phyloP scores from a whole-genome alignment of 2,113 vertebrate species.

The Spea multiplicata region DNA sequence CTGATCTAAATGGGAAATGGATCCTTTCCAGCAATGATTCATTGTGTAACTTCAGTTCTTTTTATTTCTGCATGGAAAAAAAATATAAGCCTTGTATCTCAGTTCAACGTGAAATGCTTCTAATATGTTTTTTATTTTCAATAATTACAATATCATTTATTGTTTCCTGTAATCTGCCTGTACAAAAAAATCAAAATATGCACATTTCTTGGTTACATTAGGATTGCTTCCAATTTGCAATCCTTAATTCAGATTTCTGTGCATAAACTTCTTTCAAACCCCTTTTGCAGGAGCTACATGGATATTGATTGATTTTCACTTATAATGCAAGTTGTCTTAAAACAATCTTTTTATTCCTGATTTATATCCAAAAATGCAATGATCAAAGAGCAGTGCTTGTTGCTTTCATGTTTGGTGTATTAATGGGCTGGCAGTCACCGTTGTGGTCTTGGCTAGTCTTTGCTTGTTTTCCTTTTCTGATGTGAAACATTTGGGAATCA shows the following conservation, averaged over 20 bases:
- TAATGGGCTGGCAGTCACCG: conserved; percentile 79
- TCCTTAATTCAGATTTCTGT: conserved; percentile 74
- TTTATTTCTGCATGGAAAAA: conserved; percentile 18
- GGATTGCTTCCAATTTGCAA: conserved; percentile 72
- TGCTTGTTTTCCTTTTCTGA: conserved; percentile 79
- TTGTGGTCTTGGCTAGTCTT: conserved; percentile 77
- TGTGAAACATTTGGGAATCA: conserved; percentile 83
- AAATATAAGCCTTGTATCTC: not conserved
- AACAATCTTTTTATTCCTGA: conserved; percentile 69
- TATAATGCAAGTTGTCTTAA: conserved; percentile 81
- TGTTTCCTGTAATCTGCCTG: conserved; percentile 68
- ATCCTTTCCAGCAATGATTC: conserved; percentile 15
- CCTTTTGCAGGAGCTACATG: conserved; percentile 68
- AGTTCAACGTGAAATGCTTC: conserved; percentile 45
- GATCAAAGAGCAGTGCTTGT: conserved; percentile 81
- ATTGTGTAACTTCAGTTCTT: not conserved
- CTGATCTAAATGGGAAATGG: not conserved
- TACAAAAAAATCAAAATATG: conserved; percentile 59
- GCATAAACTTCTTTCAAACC: conserved; percentile 75
- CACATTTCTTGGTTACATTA: conserved; percentile 65
- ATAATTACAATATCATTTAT: conserved; percentile 67
- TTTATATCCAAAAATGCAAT: conserved; percentile 74
- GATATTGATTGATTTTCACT: conserved; percentile 83
- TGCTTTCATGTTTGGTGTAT: conserved; percentile 83
- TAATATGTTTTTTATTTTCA: conserved; percentile 49